Evolutionary conservation across 2,113 vertebrate genomes (phyloP).

Genomic region (Crotalus tigris): DNA sequence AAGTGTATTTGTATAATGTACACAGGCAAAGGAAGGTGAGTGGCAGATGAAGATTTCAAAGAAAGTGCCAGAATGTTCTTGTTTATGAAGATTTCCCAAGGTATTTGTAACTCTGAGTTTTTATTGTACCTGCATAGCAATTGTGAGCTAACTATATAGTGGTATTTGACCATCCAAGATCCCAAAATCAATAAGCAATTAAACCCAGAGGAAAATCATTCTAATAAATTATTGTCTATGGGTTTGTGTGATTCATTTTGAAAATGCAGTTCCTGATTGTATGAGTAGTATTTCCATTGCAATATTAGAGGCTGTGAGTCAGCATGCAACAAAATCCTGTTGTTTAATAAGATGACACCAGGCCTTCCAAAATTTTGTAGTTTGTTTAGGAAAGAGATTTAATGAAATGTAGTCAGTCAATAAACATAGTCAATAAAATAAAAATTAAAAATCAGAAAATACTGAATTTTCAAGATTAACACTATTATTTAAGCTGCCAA

Average conservation of each 20-base stretch:
- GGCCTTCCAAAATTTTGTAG: background rate
- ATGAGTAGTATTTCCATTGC: slow-evolving; percentile 30
- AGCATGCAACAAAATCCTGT: slow-evolving; percentile 29
- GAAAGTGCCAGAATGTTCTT: slow-evolving; percentile 17
- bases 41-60: background rate
- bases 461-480: background rate
- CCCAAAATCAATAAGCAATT: slow-evolving; percentile 43
- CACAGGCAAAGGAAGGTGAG: background rate
- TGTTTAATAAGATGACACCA: background rate
- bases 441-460: slow-evolving; percentile 11
- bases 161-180: slow-evolving; percentile 25
- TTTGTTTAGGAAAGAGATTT: background rate
- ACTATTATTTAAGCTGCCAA: background rate
- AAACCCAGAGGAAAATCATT: slow-evolving; percentile 46
- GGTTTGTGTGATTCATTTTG: slow-evolving; percentile 52
- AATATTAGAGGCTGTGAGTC: slow-evolving; percentile 43
- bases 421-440: background rate
- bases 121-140: slow-evolving; percentile 33
- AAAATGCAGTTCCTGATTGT: slow-evolving; percentile 47
- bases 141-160: slow-evolving; percentile 24
- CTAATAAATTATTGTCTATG: slow-evolving; percentile 52
- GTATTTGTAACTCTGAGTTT: slow-evolving; percentile 30
- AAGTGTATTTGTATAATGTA: background rate
- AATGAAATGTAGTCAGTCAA: background rate
- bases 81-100: slow-evolving; percentile 34